A percentile compares a stretch with the other conserved stretches of the same genome.
Evolutionary conservation across 2,888 invertebrate species (phyloP).

Genomic region (Caenorhabditis afra): DNA sequence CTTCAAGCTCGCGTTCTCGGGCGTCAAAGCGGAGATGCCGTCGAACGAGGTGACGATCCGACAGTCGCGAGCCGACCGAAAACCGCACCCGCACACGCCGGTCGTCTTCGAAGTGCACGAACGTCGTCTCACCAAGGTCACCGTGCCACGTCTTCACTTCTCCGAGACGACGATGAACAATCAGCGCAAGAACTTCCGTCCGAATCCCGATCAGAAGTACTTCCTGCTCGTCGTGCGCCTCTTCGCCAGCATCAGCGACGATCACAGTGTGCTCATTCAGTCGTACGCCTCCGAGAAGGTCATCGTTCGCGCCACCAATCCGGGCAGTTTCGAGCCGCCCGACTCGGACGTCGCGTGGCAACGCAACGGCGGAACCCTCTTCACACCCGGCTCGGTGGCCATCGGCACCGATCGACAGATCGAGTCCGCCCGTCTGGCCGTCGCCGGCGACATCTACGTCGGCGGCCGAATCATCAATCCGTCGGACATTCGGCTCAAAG

Average conservation of each 20-base stretch:
- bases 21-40: conserved; percentile 96
- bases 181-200: conserved; percentile 97
- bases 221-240: conserved; percentile 82
- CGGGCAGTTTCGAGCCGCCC: conserved; percentile 91
- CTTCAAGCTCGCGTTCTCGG: conserved; percentile 95
- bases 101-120: conserved; percentile 70
- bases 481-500: conserved; percentile 93
- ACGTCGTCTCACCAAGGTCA: conserved; percentile 92
- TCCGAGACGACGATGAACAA: conserved; percentile 99
- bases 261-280: conserved; percentile 78
- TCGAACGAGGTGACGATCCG: conserved; percentile 95
- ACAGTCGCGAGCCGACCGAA: conserved; percentile 97
- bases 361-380: conserved; percentile 88
- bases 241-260: conserved; percentile 84
- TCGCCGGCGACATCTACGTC: conserved; percentile 93
- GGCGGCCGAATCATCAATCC: conserved; percentile 92
- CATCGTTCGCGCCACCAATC: conserved; percentile 98
- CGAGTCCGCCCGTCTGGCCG: conserved; percentile 86
- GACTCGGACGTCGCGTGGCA: conserved; percentile 96
- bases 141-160: conserved; percentile 96
- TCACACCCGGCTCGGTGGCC: conserved; percentile 91
- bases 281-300: conserved; percentile 95
- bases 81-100: conserved; percentile 85
- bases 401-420: conserved; percentile 97
- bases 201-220: conserved; percentile 95